Evolutionary conservation across 2,113 vertebrate species (phyloP), one percentile per base, ranked within the genome.

Genomic region (Desmodus rotundus): DNA sequence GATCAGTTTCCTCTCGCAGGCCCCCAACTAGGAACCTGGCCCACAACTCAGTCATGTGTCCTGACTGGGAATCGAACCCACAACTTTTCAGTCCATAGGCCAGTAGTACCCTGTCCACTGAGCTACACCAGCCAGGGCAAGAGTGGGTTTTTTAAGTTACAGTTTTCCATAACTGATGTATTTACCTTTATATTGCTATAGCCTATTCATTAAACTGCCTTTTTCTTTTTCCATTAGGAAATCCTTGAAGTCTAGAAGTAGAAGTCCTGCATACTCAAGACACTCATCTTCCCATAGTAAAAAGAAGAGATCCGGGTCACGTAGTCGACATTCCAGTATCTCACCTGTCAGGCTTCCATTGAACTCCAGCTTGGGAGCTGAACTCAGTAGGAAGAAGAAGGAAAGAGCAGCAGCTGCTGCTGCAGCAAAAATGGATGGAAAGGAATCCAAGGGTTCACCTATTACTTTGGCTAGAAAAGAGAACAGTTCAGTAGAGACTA

Each of bases 291-390:
- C 99, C 88, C 99, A 99, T 88, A 98, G 97, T 92, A 99, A 99
- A 86, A 99, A 99, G 97, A 99, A 99, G 94, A 98, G 99, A 72
- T 99, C 99, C 38, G 99, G 99, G 7, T 99, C 99, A 41, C 99
- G 99, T 96, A 99, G 99, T 96, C 99, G 98, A 96, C 99, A 99
- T 95, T 99, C 99, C 93, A 98, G 99, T 77, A 99, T 99, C 85
- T 99, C 99, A 36, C 99, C 99, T 0, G 99, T 98, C 1, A 98
- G 99, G 76, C 98, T 99, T 41, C 99, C 99, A 0, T 98, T 99
- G 17, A 99, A 99, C 97, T 99, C 99, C 94, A 99, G 99, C 86
- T 98, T 99, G 14, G 99, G 99, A 33, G 99, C 99, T 6, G 99
- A 99, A 97, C 99, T 99, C 74, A 99, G 98, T 95, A 99, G 99